Evolutionary conservation across 2,113 vertebrate species (phyloP).

Genomic region (Saiga tatarica): DNA sequence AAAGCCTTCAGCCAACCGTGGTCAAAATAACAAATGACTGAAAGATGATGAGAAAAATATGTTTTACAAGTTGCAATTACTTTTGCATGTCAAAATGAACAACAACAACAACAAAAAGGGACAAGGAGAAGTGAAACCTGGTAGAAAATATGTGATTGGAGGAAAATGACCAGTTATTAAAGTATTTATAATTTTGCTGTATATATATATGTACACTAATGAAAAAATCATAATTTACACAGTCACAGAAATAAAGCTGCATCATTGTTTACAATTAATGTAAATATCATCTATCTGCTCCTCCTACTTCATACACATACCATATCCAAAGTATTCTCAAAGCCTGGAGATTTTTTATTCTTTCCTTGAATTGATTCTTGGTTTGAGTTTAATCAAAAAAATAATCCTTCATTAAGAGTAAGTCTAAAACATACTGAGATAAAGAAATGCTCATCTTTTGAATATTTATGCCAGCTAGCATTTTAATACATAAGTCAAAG

Average conservation of each 20-base stretch:
- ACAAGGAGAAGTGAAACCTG: not conserved
- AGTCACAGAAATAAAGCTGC: not conserved
- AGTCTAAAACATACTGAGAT: not conserved
- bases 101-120: not conserved
- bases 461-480: slow-evolving; percentile 15
- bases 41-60: not conserved
- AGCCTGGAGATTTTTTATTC: not conserved
- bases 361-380: not conserved
- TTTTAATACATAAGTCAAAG: not conserved
- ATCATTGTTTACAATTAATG: not conserved
- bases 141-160: not conserved
- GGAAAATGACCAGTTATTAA: not conserved
- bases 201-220: not conserved
- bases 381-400: not conserved
- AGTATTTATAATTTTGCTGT: not conserved
- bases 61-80: not conserved
- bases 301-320: not conserved
- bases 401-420: not conserved
- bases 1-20: not conserved
- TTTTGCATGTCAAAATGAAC: not conserved
- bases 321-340: not conserved
- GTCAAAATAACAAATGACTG: not conserved
- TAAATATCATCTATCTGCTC: not conserved
- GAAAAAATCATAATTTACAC: not conserved
- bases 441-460: not conserved